Conservation (phyloP, 1,140 invertebrate genomes). For the Trichomalopsis sarcophagae region DNA sequence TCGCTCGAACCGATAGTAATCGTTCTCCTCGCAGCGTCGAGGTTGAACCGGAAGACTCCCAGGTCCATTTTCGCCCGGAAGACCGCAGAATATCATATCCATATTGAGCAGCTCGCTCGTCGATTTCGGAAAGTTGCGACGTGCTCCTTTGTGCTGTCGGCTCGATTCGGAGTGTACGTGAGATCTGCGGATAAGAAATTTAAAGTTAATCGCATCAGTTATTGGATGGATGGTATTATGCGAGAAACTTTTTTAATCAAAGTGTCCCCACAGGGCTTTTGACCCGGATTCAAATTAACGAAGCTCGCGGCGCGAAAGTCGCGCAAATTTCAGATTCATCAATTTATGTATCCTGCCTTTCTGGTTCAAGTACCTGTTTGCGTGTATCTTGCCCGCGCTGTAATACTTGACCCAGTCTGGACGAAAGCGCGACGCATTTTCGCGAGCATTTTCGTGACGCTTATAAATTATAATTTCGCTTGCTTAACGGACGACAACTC, state of each 20-base stretch:
- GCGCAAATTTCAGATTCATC: neutral
- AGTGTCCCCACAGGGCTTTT: neutral
- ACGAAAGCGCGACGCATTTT: too few relatives aligned
- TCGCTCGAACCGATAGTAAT: conserved; percentile 61
- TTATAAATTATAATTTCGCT: too few relatives aligned
- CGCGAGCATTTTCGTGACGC: too few relatives aligned
- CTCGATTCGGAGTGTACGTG: conserved; percentile 69
- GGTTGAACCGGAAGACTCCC: conserved; percentile 49
- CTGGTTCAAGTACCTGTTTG: conserved; percentile 12
- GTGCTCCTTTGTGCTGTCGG: conserved; percentile 60
- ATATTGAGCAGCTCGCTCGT: conserved; percentile 68
- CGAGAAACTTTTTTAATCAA: neutral
- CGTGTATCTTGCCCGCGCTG: neutral
- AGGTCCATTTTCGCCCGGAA: conserved; percentile 54
- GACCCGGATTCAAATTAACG: neutral
- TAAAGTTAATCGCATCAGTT: neutral
- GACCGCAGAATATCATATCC: conserved; percentile 71
- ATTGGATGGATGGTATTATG: too few relatives aligned
- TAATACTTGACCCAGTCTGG: neutral
- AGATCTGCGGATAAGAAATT: conserved; percentile 56
- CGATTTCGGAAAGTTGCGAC: conserved; percentile 64
- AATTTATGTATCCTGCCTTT: neutral
- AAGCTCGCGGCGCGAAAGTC: neutral
- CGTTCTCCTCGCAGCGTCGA: conserved; percentile 59
- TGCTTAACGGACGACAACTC: too few relatives aligned